Evolutionary conservation across 2,797 vertebrate species (phyloP), one percentile per base, ranked within the genome.

Genomic region (Phataginus tetradactyla): DNA sequence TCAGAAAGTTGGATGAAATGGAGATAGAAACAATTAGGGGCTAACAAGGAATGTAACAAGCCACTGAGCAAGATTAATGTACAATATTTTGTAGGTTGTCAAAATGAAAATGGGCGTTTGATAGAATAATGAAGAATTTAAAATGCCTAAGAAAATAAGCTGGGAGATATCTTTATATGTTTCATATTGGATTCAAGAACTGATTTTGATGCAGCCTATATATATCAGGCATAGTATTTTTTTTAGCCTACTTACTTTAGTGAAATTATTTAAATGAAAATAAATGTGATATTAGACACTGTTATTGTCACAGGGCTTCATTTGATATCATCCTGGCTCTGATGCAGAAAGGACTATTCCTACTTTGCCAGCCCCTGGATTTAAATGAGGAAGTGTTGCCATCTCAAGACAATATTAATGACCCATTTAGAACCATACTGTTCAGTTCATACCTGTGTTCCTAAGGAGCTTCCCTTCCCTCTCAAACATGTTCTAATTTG

Each of bases 261-360:
- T 71, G 21, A 95, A 90, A 89, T 79, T 29, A 79, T 92, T 94
- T 91, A 85, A 95, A 87, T 85, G 63, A 86, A 86, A 94, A 64
- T 37, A 86, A 86, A 83, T 17, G 17, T 95, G 71, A 45, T 17
- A 88, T 90, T 90, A 20, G 51, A 34, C 4, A 37, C 15, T 89
- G 23, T 90, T 91, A 3, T 83, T 66, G 11, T 42, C 53, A 55
- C 7, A 90, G 55, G 51, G 21, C 39, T 94, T 91, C 23, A 88
- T 69, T 80, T 77, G 66, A 49, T 86, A 37, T 78, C 85, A 87
- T 69, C 85, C 45, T 53, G 86, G 11, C 57, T 61, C 2, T 6
- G 29, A 92, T 23, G 23, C 27, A 69, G n/a, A 84, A 87, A 95
- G 7, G 1, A 77, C 20, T 86, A 3, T 37, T 90, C 4, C 23